phyloP scores from a whole-genome alignment of 2,797 vertebrate genomes.

The Esox masquinongy region DNA sequence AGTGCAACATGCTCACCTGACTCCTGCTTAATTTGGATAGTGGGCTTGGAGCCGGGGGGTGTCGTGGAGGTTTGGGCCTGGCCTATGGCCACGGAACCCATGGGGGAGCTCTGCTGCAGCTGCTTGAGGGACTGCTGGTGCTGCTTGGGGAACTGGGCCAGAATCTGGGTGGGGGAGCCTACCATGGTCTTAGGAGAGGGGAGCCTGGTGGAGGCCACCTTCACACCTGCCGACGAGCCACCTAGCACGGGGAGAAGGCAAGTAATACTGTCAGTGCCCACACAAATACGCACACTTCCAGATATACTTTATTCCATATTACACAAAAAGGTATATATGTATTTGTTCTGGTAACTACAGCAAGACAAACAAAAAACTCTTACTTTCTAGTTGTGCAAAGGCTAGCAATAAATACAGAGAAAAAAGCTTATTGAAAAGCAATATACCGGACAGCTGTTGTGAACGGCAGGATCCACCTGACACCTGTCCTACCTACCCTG shows the following conservation, averaged over 20 bases:
- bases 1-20: slow-evolving; percentile 80
- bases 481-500: slow-evolving; percentile 74
- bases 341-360: not conserved
- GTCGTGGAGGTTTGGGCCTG: slow-evolving; percentile 70
- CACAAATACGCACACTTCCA: not conserved
- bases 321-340: not conserved
- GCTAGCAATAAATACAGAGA: not conserved
- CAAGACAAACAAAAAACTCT: not conserved
- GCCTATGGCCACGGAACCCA: slow-evolving; percentile 66
- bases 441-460: not conserved
- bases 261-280: not conserved
- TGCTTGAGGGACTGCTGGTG: slow-evolving; percentile 86
- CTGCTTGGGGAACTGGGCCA: slow-evolving; percentile 94
- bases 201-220: slow-evolving; percentile 87
- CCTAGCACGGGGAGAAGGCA: slow-evolving; percentile 59
- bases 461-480: no score
- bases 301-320: not conserved
- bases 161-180: slow-evolving; percentile 88
- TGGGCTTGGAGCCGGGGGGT: slow-evolving; percentile 86
- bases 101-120: slow-evolving; percentile 75
- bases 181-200: slow-evolving; percentile 93
- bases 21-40: slow-evolving; percentile 99
- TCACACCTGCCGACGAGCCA: slow-evolving; percentile 85
- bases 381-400: not conserved
- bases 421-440: not conserved